Percentiles rank a stretch among this genome's conserved stretches.
Conservation (phyloP, 2,888 invertebrate species). For the Eupithecia centaureata region DNA sequence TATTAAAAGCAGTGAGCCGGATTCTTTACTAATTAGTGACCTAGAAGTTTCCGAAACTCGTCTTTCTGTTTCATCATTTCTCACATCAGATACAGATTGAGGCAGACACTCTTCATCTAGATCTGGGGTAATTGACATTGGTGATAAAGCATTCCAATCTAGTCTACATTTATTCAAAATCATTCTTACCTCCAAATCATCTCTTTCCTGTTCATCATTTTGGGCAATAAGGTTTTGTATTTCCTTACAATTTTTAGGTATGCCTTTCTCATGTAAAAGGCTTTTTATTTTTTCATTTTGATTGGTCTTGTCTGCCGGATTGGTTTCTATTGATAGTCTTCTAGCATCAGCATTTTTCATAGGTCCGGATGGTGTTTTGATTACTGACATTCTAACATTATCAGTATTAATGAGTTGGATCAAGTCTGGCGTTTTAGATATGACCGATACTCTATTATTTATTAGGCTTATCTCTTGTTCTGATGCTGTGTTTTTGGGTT, state of each 20-base stretch:
- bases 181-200: slow-evolving; percentile 64
- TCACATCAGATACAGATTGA: background rate
- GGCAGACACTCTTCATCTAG: slow-evolving; percentile 7
- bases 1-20: background rate
- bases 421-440: background rate
- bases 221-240: slow-evolving; percentile 7
- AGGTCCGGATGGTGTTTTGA: background rate
- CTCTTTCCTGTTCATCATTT: slow-evolving; percentile 39
- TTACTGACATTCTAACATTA: background rate
- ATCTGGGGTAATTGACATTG: slow-evolving; percentile 26
- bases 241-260: slow-evolving; percentile 16
- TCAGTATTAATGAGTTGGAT: background rate
- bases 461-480: background rate
- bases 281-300: background rate
- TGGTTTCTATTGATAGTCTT: background rate
- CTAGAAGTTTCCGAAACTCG: background rate
- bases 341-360: background rate
- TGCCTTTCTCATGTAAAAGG: background rate
- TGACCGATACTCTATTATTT: background rate
- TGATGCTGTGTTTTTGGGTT: background rate
- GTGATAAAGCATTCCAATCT: slow-evolving; percentile 27
- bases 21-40: slow-evolving; percentile 1
- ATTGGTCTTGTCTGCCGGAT: background rate
- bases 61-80: slow-evolving; percentile 5
- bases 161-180: slow-evolving; percentile 38